phyloP scores from a whole-genome alignment of 30 jellyfish, hydroid and myxozoan species.

The Hydractinia symbiolongicarpus region DNA sequence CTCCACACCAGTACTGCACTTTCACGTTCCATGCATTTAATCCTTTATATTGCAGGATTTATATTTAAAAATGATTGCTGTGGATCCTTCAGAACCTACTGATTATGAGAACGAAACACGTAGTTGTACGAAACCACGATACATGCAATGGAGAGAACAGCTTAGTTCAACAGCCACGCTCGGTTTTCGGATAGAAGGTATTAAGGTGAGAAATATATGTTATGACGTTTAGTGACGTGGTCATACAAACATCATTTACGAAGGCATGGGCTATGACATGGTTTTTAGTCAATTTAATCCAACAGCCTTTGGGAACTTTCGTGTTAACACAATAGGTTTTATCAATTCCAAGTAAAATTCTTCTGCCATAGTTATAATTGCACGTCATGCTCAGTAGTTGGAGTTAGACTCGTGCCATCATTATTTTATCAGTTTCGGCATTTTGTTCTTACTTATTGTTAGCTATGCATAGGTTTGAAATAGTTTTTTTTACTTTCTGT shows the following conservation, averaged over 20 bases:
- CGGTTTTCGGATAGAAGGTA: conserved; percentile 96
- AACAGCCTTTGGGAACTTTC: too few species aligned
- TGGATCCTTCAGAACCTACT: conserved; percentile 90
- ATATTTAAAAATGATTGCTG: conserved; percentile 75
- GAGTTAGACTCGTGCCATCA: too few species aligned
- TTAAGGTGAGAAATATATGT: conserved; percentile 50
- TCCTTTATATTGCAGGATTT: conserved; percentile 52
- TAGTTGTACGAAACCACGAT: conserved; percentile 84
- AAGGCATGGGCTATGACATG: not conserved
- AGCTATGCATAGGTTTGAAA: too few species aligned
- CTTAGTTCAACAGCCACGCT: conserved; percentile 91
- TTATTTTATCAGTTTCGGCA: too few species aligned
- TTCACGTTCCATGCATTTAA: too few species aligned
- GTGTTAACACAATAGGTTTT: too few species aligned
- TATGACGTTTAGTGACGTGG: not conserved
- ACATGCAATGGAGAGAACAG: conserved; percentile 95
- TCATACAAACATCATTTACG: not conserved
- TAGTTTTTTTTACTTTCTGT: conserved; percentile 2
- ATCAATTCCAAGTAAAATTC: too few species aligned
- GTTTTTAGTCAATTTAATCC: not conserved
- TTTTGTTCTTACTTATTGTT: too few species aligned
- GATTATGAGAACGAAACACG: conserved; percentile 63
- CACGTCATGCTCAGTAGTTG: too few species aligned
- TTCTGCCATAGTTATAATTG: too few species aligned
- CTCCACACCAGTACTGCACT: too few species aligned